Conservation (phyloP, 2,888 invertebrate genomes). For the Melieria picta region DNA sequence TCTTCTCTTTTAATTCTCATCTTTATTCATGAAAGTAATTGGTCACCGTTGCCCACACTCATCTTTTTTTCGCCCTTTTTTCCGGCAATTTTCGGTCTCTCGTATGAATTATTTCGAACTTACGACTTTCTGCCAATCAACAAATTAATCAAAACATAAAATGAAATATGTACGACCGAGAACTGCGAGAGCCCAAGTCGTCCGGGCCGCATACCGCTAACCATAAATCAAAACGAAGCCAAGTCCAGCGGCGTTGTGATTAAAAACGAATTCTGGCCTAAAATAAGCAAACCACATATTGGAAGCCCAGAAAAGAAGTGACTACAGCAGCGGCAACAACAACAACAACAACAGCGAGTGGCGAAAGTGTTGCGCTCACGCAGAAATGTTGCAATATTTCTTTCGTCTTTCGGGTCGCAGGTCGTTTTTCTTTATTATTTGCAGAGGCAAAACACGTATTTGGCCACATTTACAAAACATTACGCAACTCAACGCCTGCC, state of each 20-base stretch:
- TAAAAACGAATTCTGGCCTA: slow-evolving; percentile 10
- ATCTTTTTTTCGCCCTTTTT: too few species aligned
- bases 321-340: not conserved
- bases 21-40: too few species aligned
- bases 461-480: slow-evolving; percentile 32
- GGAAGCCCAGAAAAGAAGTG: slow-evolving; percentile 29
- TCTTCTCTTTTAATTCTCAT: too few species aligned
- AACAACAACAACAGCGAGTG: too few species aligned
- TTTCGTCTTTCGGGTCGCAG: not conserved
- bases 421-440: not conserved
- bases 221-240: slow-evolving; percentile 49
- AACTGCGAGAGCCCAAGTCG: not conserved
- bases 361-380: too few species aligned
- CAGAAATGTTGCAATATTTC: not conserved
- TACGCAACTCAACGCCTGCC: slow-evolving; percentile 21
- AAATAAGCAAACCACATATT: slow-evolving; percentile 26
- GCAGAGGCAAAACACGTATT: slow-evolving; percentile 12
- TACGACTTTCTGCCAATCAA: slow-evolving; percentile 46
- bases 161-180: slow-evolving; percentile 50
- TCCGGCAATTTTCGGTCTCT: too few species aligned
- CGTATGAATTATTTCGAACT: too few species aligned
- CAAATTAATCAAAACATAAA: slow-evolving; percentile 55
- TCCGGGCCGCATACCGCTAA: not conserved
- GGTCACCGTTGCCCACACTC: too few species aligned
- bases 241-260: not conserved